Conservation (phyloP, 2,797 vertebrate genomes). For the Enteromius fasciolatus region DNA sequence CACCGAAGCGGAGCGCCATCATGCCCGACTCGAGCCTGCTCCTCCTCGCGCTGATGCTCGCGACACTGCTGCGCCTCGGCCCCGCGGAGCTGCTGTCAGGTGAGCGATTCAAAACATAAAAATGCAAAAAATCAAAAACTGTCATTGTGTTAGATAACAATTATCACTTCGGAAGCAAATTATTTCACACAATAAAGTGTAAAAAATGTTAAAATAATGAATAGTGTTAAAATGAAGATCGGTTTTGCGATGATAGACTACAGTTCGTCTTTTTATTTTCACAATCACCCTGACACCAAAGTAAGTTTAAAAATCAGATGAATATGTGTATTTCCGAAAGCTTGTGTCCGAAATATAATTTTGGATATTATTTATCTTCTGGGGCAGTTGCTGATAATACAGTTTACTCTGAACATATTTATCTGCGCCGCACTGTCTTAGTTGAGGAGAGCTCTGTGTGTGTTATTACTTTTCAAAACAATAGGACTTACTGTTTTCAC, state of each 20-base stretch:
- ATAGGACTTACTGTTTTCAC: neutral
- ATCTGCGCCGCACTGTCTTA: neutral
- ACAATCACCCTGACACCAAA: neutral
- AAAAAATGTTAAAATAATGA: neutral
- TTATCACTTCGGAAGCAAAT: neutral
- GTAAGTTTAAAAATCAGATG: neutral
- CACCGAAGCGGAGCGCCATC: neutral
- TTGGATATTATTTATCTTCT: neutral
- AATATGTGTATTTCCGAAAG: neutral
- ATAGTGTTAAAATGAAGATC: neutral
- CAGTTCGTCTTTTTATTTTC: neutral
- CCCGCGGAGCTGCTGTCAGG: constrained; percentile 65
- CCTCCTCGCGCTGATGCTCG: constrained; percentile 36
- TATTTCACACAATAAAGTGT: neutral
- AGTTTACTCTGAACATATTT: neutral
- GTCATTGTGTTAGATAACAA: neutral
- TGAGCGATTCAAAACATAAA: constrained; percentile 46
- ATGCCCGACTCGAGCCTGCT: constrained; percentile 52
- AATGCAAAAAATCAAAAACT: neutral
- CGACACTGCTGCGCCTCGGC: constrained; percentile 33
- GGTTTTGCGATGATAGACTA: neutral
- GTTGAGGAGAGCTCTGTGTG: neutral
- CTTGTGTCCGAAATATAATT: neutral
- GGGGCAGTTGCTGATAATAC: neutral
- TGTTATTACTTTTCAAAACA: neutral